Evolutionary conservation across 2,797 vertebrate genomes (phyloP), one percentile per base, ranked within the genome.

Genomic region (Threskiornis aethiopicus): DNA sequence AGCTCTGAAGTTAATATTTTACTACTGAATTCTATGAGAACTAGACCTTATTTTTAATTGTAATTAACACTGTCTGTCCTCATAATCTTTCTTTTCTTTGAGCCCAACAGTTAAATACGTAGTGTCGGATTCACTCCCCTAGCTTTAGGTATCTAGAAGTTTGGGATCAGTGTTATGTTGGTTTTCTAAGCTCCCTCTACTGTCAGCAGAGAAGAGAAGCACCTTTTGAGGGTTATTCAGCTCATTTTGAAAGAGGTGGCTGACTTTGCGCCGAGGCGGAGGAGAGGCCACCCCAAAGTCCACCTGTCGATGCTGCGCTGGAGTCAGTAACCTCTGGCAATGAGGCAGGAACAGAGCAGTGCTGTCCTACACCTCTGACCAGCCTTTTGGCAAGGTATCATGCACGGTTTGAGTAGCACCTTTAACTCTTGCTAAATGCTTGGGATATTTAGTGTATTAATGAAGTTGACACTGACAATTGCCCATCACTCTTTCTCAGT

Each of bases 171-270:
- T 3, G 28, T 41, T 55, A 0, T 18, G 21, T 5, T 37, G 76
- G 21, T 73, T 94, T 95, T 46, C 57, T 29, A 93, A 80, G 89
- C 92, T 93, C 93, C 91, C 91, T 89, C 92, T 96, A 46, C 89
- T 67, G 84, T 66, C 78, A 59, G 59, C 20, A 3, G 59, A 71
- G 62, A 90, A 78, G 71, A 80, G 41, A 71, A 80, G 49, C 96
- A 91, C 29, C 37, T 80, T 44, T 25, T 4, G 47, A 46, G 70
- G 10, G 41, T 42, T 42, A 2, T 0, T 42, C 9, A n/a, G 66
- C 16, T 37, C 17, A 21, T 64, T 31, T 57, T 47, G 55, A 39
- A 71, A 42, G 39, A 57, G 18, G 17, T 18, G 37, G 31, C 20
- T 57, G 52, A 18, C 47, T 52, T 24, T 8, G 13, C 0, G 0